These are phyloP conservation scores for Dasypolia templi DNA, from an alignment of 2,888 invertebrate genomes.

Conservation along the genomic window DNA sequence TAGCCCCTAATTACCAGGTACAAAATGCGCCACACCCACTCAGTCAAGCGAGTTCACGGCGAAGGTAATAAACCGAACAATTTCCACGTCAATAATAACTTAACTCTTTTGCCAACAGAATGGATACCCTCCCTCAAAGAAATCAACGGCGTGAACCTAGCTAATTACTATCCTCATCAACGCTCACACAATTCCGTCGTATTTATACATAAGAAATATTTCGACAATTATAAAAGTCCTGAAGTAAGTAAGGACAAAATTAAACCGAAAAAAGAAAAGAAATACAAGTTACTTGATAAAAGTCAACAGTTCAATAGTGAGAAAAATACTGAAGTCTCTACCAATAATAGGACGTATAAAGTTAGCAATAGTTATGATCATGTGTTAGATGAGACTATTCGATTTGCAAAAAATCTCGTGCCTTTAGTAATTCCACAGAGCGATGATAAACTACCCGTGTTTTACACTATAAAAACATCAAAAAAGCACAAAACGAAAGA, in stretches of 20 bases:
- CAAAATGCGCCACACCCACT: conserved; percentile 18
- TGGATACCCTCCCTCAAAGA: conserved; percentile 65
- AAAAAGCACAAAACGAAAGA: conserved; percentile 73
- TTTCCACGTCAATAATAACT: conserved; percentile 38
- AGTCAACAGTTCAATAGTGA: conserved; percentile 72
- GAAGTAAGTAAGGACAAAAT: conserved; percentile 53
- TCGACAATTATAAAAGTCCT: conserved; percentile 55
- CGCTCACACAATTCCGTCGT: conserved; percentile 80
- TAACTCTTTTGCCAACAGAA: conserved; percentile 66
- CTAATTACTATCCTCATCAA: conserved; percentile 79
- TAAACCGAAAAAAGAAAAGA: conserved; percentile 62
- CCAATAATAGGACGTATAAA: conserved; percentile 63
- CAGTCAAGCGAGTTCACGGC: conserved; percentile 12
- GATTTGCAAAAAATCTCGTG: conserved; percentile 81
- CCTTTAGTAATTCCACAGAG: conserved; percentile 81
- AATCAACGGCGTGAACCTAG: conserved; percentile 78
- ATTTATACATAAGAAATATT: conserved; percentile 82
- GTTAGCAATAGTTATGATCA: conserved; percentile 67
- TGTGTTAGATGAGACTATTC: conserved; percentile 81
- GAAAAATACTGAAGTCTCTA: conserved; percentile 49
- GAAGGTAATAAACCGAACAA: conserved; percentile 27
- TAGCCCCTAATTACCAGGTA: conserved; percentile 25
- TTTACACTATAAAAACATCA: conserved; percentile 80
- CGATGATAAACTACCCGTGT: conserved; percentile 73
- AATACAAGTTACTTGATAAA: conserved; percentile 70